phyloP scores from a whole-genome alignment of 1,140 invertebrate genomes.

The Chironomus tepperi region DNA sequence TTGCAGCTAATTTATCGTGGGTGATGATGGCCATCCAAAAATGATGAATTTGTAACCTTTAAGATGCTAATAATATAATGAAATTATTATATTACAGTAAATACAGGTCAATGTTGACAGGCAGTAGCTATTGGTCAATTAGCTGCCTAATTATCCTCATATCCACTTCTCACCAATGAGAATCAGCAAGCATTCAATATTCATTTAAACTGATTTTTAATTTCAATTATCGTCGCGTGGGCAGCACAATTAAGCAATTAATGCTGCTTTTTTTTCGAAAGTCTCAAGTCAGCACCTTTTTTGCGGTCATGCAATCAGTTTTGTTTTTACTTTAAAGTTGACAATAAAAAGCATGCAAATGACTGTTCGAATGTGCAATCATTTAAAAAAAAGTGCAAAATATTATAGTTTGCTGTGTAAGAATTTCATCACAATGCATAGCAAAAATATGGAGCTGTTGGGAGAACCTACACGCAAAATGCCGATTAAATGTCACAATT shows the following conservation, averaged over 20 bases:
- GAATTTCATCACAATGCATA: neutral
- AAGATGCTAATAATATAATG: no score
- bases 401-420: neutral
- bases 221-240: neutral
- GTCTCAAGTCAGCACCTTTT: neutral
- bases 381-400: neutral
- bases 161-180: no score
- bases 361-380: neutral
- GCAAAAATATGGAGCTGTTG: neutral
- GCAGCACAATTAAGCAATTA: conserved; percentile 8
- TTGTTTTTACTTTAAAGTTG: neutral
- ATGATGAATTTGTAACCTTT: no score
- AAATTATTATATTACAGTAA: no score
- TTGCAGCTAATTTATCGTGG: no score
- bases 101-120: no score
- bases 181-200: neutral
- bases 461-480: neutral
- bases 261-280: neutral
- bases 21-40: no score
- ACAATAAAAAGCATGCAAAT: neutral
- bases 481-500: neutral
- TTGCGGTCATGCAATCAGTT: neutral
- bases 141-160: no score
- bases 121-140: no score
- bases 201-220: neutral